Evolutionary conservation across 1,140 invertebrate species (phyloP).

Genomic region (Drosophila setifemur): DNA sequence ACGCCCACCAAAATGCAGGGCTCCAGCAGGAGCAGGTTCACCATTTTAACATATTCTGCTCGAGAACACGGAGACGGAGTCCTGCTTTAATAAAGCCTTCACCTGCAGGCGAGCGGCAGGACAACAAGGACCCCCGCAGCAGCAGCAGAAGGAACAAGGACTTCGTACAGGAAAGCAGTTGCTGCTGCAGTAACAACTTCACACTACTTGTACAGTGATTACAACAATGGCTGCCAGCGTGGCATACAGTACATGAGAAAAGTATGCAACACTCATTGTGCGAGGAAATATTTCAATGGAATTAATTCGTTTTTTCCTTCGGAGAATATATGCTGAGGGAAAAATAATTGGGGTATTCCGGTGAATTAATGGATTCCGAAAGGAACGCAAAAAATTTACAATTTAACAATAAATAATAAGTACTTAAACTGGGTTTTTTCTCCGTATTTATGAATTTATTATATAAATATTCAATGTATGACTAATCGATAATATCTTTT

Average conservation of each 20-base stretch:
- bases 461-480: too few relatives aligned
- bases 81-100: constrained; percentile 71
- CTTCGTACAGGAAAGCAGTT: not conserved
- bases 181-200: constrained; percentile 24
- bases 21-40: constrained; percentile 1
- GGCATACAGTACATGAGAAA: constrained; percentile 6
- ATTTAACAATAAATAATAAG: too few relatives aligned
- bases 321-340: too few relatives aligned
- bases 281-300: too few relatives aligned
- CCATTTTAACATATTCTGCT: constrained; percentile 50
- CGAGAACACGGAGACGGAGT: not conserved
- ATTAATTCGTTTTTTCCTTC: too few relatives aligned
- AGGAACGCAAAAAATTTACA: too few relatives aligned
- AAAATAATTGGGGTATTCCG: too few relatives aligned
- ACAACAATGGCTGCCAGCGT: constrained; percentile 17
- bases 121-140: constrained; percentile 41
- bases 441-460: too few relatives aligned
- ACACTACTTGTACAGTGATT: constrained; percentile 28
- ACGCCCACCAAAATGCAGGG: constrained; percentile 13
- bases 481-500: too few relatives aligned
- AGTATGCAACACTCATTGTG: not conserved
- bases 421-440: too few relatives aligned
- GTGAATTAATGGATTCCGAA: too few relatives aligned
- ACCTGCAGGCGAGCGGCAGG: constrained; percentile 52
- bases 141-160: constrained; percentile 15